Evolutionary conservation across 2,888 invertebrate genomes (phyloP).

Genomic region (Lasioglossum morio): DNA sequence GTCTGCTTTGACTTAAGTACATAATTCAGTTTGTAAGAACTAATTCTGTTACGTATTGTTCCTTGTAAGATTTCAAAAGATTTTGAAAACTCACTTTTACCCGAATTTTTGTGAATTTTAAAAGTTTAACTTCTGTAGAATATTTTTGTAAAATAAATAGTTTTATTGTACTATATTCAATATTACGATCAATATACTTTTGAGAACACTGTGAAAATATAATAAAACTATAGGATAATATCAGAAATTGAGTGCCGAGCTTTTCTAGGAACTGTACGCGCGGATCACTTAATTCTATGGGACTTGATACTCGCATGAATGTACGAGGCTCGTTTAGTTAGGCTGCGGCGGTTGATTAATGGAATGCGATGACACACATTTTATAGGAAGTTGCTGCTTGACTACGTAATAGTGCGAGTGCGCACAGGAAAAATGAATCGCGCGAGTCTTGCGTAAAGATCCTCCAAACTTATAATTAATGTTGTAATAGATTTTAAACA

Average conservation of each 20-base stretch:
- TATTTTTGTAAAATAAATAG: too few relatives aligned
- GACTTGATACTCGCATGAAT: not conserved
- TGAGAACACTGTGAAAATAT: not conserved
- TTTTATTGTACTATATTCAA: too few relatives aligned
- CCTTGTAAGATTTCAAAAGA: too few relatives aligned
- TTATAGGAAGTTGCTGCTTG: not conserved
- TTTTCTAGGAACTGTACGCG: not conserved
- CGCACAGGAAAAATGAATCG: not conserved
- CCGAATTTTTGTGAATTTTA: too few relatives aligned
- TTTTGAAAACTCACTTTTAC: too few relatives aligned
- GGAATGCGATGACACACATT: conserved; percentile 13
- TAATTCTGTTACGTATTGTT: too few relatives aligned
- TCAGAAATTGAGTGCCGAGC: not conserved
- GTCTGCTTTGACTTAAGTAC: too few relatives aligned
- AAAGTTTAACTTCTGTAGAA: too few relatives aligned
- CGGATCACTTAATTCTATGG: not conserved
- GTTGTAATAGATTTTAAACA: not conserved
- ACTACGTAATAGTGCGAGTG: not conserved
- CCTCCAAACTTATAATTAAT: conserved; percentile 2
- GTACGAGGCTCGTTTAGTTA: conserved; percentile 1
- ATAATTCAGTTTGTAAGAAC: too few relatives aligned
- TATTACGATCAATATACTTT: not conserved
- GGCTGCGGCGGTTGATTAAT: conserved; percentile 1
- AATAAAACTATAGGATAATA: not conserved
- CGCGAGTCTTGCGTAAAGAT: not conserved